Base-by-base conservation (phyloP, 1,140 invertebrate genomes). In the Psix sp. region DNA sequence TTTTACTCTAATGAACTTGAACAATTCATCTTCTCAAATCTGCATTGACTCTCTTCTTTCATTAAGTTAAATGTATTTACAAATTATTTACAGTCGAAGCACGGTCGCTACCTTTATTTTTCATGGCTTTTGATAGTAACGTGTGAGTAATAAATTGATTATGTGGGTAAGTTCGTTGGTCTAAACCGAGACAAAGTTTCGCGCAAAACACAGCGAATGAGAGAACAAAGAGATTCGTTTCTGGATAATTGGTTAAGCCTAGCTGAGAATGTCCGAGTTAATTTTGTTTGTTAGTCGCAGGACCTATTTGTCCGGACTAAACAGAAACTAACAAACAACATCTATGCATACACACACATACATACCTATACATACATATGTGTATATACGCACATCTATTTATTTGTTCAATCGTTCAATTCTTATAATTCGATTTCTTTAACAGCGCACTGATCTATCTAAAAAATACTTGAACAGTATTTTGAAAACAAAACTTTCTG, bases 191-290 rank as follows among this genome's bases (percentile, higher is more conserved):
- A 18, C 57, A 57, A 54, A 21, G 42, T 65, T 51, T 63, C 51
- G 51, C 65, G 31, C 13, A 52, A 20, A 63, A 63, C 59, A 21
- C 5, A 14, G 38, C 5, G 36, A 73, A 54, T 48, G 54, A 56
- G 42, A 71, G 56, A 71, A 57, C 26, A 73, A 73, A 65, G 68
- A 73, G 52, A 65, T 54, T 49, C 42, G 21, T 43, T 52, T 63
- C 65, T 72, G 49, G 51, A 48, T 15, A 36, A 14, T 26, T 24
- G 3, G 5, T 60, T 39, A 57, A 51, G 45, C 33, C 68, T 65
- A 62, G 40, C n/a, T 59, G 33, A 56, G 24, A 57, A 56, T 63
- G 67, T 71, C 31, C 15, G 14, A 33, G 18, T 20, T 2, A 5
- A 35, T 3, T 11, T 35, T 35, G 5, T 31, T 42, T 17, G 1